phyloP scores from a whole-genome alignment of 2,113 vertebrate genomes.

The Columbina picui region DNA sequence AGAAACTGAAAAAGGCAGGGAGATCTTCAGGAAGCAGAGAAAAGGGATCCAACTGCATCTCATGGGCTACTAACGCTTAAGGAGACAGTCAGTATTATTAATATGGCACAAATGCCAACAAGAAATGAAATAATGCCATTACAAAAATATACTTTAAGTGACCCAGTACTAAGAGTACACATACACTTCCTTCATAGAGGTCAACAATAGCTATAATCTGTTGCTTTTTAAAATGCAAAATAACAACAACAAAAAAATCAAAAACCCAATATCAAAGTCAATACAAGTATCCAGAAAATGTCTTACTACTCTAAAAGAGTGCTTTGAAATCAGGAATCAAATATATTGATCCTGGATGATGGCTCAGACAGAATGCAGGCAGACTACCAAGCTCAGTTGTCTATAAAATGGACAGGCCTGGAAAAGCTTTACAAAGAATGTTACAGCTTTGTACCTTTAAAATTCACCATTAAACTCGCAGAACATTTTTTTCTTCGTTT shows the following conservation, averaged over 20 bases:
- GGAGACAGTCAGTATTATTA: background rate
- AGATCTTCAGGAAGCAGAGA: background rate
- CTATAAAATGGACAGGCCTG: background rate
- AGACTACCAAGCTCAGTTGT: background rate
- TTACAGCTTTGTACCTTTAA: background rate
- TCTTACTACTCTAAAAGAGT: background rate
- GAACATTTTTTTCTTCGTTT: background rate
- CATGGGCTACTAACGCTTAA: background rate
- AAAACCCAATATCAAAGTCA: no score
- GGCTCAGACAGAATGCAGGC: background rate
- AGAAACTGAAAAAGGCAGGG: background rate
- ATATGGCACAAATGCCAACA: background rate
- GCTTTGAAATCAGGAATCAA: background rate
- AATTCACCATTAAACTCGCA: background rate
- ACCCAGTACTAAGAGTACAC: background rate
- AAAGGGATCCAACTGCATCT: background rate
- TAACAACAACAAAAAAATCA: background rate
- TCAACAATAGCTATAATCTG: background rate
- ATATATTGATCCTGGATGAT: background rate
- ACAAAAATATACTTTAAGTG: background rate
- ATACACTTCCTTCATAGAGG: background rate
- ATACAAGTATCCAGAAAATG: background rate
- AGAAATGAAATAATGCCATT: background rate
- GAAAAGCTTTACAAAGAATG: background rate
- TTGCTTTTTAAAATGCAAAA: background rate